phyloP scores from a whole-genome alignment of 1,140 invertebrate genomes.

The Danaus plexippus region DNA sequence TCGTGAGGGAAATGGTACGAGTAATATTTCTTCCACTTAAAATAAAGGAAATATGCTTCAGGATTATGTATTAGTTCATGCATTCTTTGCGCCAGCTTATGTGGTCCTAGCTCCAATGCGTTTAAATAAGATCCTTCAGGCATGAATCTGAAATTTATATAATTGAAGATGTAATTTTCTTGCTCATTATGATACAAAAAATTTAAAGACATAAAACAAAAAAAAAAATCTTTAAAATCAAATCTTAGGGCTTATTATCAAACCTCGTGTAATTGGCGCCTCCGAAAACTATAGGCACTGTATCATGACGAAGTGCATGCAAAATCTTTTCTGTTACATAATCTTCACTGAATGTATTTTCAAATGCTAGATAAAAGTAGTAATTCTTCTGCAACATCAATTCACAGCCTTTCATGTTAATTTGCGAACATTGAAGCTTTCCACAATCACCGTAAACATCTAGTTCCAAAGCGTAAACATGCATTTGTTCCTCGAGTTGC shows the following conservation, averaged over 20 bases:
- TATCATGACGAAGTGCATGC: conserved; percentile 34
- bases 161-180: not conserved
- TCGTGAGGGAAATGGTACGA: conserved; percentile 27
- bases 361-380: conserved; percentile 81
- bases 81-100: conserved; percentile 29
- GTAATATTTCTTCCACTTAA: conserved; percentile 42
- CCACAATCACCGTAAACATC: conserved; percentile 81
- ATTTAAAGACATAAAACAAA: too few species aligned
- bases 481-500: conserved; percentile 72
- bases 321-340: conserved; percentile 74
- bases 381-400: conserved; percentile 66
- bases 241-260: not conserved
- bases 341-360: conserved; percentile 75
- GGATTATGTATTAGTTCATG: conserved; percentile 26
- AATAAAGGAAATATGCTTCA: conserved; percentile 27
- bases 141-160: conserved; percentile 34
- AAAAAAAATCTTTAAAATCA: not conserved
- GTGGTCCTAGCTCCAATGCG: conserved; percentile 28
- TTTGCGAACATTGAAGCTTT: conserved; percentile 37
- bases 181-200: too few species aligned
- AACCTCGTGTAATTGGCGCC: conserved; percentile 62
- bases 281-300: conserved; percentile 46
- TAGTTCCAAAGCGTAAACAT: conserved; percentile 51
- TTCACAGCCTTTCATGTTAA: too few species aligned
- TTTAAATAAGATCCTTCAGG: conserved; percentile 36